Conservation (phyloP, 2,888 invertebrate species). For the Argyra leucocephala region DNA sequence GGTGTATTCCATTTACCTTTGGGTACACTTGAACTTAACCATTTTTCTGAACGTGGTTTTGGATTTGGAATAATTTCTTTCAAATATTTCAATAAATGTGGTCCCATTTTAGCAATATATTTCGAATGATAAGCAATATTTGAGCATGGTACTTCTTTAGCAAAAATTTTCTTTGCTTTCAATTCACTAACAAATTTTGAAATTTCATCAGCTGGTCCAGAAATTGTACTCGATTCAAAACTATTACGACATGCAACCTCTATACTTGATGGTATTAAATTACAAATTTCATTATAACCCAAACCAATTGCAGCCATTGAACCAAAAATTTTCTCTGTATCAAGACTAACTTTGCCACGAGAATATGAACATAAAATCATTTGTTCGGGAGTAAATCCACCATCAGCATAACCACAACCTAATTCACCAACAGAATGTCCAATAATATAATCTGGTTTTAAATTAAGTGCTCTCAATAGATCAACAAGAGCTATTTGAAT, state of each 20-base stretch:
- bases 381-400: constrained; percentile 75
- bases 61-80: constrained; percentile 55
- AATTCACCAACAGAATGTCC: constrained; percentile 90
- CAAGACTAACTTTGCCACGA: constrained; percentile 64
- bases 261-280: constrained; percentile 61
- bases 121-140: constrained; percentile 82
- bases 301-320: constrained; percentile 85
- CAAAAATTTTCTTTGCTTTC: constrained; percentile 61
- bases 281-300: constrained; percentile 46
- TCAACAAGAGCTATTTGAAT: constrained; percentile 54
- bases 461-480: constrained; percentile 49
- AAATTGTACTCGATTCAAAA: constrained; percentile 75
- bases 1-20: constrained; percentile 57
- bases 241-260: constrained; percentile 81
- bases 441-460: constrained; percentile 61
- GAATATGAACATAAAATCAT: constrained; percentile 77
- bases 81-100: constrained; percentile 54
- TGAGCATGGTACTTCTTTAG: constrained; percentile 69
- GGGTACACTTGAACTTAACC: constrained; percentile 77
- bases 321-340: constrained; percentile 58
- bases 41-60: constrained; percentile 58
- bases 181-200: constrained; percentile 55
- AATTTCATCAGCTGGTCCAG: constrained; percentile 65
- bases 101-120: constrained; percentile 60
- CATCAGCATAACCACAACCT: constrained; percentile 89